Evolutionary conservation across 2,888 invertebrate species (phyloP).

Genomic region (Ennomos fuscantarius): DNA sequence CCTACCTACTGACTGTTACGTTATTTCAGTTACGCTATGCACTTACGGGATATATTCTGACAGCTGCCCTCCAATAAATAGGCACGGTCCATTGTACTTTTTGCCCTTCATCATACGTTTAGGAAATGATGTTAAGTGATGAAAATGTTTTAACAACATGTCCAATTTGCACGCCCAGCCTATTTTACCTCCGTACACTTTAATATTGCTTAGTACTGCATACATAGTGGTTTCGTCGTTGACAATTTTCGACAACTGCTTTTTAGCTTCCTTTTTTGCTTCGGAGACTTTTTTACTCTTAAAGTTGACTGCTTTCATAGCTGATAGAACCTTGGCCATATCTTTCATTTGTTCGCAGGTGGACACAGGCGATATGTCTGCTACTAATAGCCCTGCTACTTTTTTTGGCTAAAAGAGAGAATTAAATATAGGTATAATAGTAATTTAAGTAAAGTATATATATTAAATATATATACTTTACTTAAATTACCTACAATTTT

Average conservation of each 20-base stretch:
- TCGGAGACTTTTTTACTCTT: slow-evolving; percentile 48
- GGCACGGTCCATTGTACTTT: slow-evolving; percentile 87
- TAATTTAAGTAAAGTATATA: no score
- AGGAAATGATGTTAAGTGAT: slow-evolving; percentile 87
- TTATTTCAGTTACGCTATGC: no score
- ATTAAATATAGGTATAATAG: no score
- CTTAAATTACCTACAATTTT: no score
- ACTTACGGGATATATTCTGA: slow-evolving; percentile 92
- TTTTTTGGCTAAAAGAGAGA: slow-evolving; percentile 74
- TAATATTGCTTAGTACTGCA: slow-evolving; percentile 78
- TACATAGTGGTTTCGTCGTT: slow-evolving; percentile 86
- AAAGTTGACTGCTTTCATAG: slow-evolving; percentile 64
- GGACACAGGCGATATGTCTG: slow-evolving; percentile 88
- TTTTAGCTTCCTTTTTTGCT: slow-evolving; percentile 54
- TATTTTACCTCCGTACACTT: slow-evolving; percentile 60
- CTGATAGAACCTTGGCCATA: slow-evolving; percentile 83
- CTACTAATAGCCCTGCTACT: slow-evolving; percentile 86
- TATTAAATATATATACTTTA: no score
- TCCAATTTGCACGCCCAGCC: slow-evolving; percentile 92
- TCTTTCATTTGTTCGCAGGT: slow-evolving; percentile 80
- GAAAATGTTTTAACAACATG: slow-evolving; percentile 86
- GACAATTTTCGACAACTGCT: slow-evolving; percentile 50
- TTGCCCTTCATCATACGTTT: slow-evolving; percentile 48
- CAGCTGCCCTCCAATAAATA: slow-evolving; percentile 93
- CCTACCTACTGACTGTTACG: no score